Conservation (phyloP, 2,113 vertebrate species). For the Fulica atra region DNA sequence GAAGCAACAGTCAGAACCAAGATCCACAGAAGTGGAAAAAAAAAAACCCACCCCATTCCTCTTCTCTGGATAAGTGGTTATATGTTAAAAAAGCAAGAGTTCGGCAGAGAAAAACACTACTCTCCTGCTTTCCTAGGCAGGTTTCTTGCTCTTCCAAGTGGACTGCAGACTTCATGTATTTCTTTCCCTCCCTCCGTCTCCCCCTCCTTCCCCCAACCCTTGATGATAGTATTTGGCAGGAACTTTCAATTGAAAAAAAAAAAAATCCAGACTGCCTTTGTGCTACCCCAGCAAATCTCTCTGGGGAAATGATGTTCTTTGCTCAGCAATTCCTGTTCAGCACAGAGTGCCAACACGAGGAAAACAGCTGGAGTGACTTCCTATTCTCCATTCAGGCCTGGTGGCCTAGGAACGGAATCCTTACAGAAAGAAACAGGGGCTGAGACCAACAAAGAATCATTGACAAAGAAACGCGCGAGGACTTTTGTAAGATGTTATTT, state of each 20-base stretch:
- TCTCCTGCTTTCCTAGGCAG: not conserved
- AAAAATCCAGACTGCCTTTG: conserved; percentile 50
- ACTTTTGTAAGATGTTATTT: not conserved
- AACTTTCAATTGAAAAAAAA: conserved; percentile 56
- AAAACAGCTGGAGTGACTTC: conserved; percentile 64
- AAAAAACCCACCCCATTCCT: not conserved
- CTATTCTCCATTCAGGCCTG: conserved; percentile 41
- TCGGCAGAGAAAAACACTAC: not conserved
- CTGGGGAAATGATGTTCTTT: conserved; percentile 64
- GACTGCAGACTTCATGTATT: conserved; percentile 23
- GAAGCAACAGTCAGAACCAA: conserved; percentile 9
- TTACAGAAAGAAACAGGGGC: not conserved
- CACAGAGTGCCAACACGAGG: conserved; percentile 43
- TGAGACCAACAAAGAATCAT: not conserved
- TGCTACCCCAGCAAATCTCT: conserved; percentile 52
- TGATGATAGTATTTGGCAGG: conserved; percentile 62
- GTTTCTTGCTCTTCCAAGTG: conserved; percentile 35
- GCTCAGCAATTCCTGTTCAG: conserved; percentile 65
- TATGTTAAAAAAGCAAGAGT: not conserved
- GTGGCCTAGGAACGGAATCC: conserved; percentile 2
- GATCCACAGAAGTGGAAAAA: not conserved
- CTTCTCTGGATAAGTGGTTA: conserved; percentile 16
- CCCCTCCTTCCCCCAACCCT: not conserved
- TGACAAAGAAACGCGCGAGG: not conserved
- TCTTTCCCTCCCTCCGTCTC: not conserved